Conservation (phyloP, 2,888 invertebrate genomes). For the Balanococcus diminutus region DNA sequence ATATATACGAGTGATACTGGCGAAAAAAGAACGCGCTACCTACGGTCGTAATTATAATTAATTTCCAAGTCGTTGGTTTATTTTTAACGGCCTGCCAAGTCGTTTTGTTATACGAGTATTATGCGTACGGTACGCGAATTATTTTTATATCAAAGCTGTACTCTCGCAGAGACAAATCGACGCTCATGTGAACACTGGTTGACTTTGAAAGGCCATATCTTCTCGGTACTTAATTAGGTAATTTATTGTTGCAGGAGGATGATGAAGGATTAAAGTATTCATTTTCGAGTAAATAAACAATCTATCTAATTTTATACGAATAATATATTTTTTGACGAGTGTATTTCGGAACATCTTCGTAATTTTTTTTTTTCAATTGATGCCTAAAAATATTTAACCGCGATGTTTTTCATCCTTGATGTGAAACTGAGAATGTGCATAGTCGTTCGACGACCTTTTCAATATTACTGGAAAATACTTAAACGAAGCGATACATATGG, state of each 20-base stretch:
- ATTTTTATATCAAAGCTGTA: conserved; percentile 28
- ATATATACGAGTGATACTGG: no score
- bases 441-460: no score
- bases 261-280: not conserved
- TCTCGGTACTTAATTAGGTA: not conserved
- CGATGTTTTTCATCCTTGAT: no score
- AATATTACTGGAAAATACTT: no score
- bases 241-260: not conserved
- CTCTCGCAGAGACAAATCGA: not conserved
- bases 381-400: no score
- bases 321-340: no score
- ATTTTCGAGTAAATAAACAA: no score
- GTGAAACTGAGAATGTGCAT: no score
- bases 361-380: no score
- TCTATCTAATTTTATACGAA: no score
- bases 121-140: not conserved
- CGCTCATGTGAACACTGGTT: not conserved
- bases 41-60: conserved; percentile 32
- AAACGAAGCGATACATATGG: no score
- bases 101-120: not conserved
- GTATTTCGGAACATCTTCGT: no score
- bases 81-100: conserved; percentile 6
- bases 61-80: conserved; percentile 34
- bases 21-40: not conserved
- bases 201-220: not conserved